A percentile compares a stretch with the other conserved stretches of the same genome.
phyloP scores from a whole-genome alignment of 2,888 invertebrate genomes.

The Lapara coniferarum region DNA sequence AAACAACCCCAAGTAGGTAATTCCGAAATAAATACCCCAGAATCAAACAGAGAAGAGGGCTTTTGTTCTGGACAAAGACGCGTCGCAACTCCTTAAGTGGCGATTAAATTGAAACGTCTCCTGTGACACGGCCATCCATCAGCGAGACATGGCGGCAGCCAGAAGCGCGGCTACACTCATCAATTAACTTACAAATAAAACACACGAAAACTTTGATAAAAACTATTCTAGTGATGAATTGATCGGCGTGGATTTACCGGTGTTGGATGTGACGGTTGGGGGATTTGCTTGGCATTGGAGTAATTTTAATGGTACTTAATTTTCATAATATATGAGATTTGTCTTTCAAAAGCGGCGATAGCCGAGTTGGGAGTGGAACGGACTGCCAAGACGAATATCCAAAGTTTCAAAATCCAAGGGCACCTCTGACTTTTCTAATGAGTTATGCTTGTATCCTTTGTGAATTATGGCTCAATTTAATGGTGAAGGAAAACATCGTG shows the following conservation, averaged over 20 bases:
- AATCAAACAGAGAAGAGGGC: conserved; percentile 20
- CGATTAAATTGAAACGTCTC: conserved; percentile 56
- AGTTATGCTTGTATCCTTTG: no score
- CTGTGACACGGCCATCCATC: conserved; percentile 51
- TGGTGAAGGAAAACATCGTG: no score
- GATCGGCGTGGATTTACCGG: conserved; percentile 37
- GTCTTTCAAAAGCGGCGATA: no score
- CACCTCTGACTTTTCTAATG: no score
- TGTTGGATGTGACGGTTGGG: conserved; percentile 29
- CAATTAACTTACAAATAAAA: conserved; percentile 64
- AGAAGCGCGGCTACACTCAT: conserved; percentile 51
- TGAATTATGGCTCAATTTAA: no score
- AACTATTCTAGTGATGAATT: conserved; percentile 61
- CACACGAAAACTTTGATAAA: conserved; percentile 55
- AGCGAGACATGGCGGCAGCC: conserved; percentile 33
- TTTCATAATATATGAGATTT: no score
- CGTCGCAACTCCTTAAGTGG: conserved; percentile 42
- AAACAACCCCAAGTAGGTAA: conserved; percentile 1
- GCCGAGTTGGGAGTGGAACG: no score
- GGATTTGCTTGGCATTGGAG: conserved; percentile 29
- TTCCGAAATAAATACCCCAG: conserved; percentile 8
- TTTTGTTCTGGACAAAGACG: conserved; percentile 22
- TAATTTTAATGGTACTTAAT: no score
- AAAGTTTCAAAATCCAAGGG: no score
- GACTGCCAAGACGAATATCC: no score